phyloP scores from a whole-genome alignment of 2,797 vertebrate genomes.

The Danio aesculapii region DNA sequence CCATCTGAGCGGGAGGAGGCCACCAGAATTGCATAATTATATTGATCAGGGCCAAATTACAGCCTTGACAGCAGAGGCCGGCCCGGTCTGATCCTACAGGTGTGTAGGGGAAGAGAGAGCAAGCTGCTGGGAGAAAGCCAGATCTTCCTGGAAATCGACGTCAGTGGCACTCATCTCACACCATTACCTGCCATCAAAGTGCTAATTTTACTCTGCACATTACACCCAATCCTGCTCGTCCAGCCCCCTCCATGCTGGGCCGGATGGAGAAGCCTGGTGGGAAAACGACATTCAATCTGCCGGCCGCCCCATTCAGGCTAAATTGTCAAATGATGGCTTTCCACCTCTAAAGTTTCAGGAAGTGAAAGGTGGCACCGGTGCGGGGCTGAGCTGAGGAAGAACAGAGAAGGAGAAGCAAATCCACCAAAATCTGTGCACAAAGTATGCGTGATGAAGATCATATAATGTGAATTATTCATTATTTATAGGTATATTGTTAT shows the following conservation, averaged over 20 bases:
- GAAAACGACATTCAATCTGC: slow-evolving; percentile 93
- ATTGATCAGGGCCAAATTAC: slow-evolving; percentile 82
- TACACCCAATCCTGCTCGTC: slow-evolving; percentile 76
- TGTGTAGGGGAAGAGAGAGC: slow-evolving; percentile 61
- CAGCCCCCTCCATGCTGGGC: slow-evolving; percentile 78
- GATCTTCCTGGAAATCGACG: slow-evolving; percentile 81
- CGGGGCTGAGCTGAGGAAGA: slow-evolving; percentile 56
- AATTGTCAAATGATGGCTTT: slow-evolving; percentile 94
- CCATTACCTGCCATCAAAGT: slow-evolving; percentile 88
- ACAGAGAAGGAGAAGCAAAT: slow-evolving; percentile 43
- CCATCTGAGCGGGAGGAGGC: slow-evolving; percentile 67
- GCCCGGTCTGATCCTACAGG: slow-evolving; percentile 78
- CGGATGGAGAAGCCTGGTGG: slow-evolving; percentile 88
- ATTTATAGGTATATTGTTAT: too few relatives aligned
- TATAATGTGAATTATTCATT: not conserved
- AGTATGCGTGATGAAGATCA: slow-evolving; percentile 28
- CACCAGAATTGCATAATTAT: slow-evolving; percentile 79
- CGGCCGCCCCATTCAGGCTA: slow-evolving; percentile 81
- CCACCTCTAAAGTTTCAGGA: slow-evolving; percentile 82
- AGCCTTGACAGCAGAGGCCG: slow-evolving; percentile 74
- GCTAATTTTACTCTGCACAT: slow-evolving; percentile 89
- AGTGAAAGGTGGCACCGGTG: slow-evolving; percentile 75
- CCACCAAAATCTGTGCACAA: slow-evolving; percentile 8
- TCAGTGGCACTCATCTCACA: slow-evolving; percentile 83
- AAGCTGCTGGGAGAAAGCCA: slow-evolving; percentile 39